Evolutionary conservation across 1,140 invertebrate species (phyloP), one percentile per base, ranked within the genome.

Genomic region (Mactra quadrangularis): DNA sequence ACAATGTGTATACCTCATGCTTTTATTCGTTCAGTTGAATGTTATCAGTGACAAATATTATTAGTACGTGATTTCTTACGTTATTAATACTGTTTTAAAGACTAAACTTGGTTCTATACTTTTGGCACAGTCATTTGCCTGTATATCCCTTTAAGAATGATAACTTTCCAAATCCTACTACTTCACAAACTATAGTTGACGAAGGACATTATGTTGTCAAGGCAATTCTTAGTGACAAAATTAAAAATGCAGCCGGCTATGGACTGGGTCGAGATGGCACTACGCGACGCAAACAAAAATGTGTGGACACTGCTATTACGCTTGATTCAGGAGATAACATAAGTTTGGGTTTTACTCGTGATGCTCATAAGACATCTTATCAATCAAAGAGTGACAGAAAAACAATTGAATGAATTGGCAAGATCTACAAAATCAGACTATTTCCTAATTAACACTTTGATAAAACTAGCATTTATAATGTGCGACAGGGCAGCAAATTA

Each of bases 131-230:
- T n/a, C n/a, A n/a, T n/a, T n/a, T n/a, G n/a, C n/a, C n/a, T n/a
- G n/a, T n/a, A n/a, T n/a, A n/a, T n/a, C n/a, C n/a, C n/a, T n/a
- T n/a, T n/a, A n/a, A n/a, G n/a, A n/a, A n/a, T n/a, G n/a, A n/a
- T n/a, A n/a, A n/a, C n/a, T n/a, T 81, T 7, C 76, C 71, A 19
- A 53, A 25, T 27, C 2, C 13, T 17, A 55, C 59, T 50, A 81
- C 76, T 33, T 27, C 59, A 17, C 76, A 81, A 35, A 55, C 53
- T n/a, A 85, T 85, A 50, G 77, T 85, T 35, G 83, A 85, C 52
- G 70, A 85, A 38, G 83, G 83, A 27, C 83, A 81, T 22, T 85
- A 27, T 31, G 2, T 81, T 19, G 76, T 70, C 4, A 85, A 81
- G 41, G 45, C 52, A 9, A 81, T 25, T 52, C 66, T 81, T 29